These are phyloP conservation scores for Naja naja DNA, from an alignment of 2,113 vertebrate species.

Conservation along the genomic window DNA sequence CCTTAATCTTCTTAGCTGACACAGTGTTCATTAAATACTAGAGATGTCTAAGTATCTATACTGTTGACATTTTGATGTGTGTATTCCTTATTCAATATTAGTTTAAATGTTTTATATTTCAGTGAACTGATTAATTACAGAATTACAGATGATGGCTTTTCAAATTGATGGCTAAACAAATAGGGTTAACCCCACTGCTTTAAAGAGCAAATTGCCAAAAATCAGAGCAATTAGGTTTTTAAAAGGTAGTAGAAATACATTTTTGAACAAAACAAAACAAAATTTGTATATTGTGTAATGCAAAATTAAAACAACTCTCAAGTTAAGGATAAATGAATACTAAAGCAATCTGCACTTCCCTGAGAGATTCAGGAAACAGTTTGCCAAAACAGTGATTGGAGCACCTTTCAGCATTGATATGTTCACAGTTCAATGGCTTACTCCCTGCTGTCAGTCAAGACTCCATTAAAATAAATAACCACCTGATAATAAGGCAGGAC, in stretches of 20 bases:
- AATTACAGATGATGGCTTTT: background rate
- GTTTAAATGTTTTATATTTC: background rate
- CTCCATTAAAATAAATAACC: slow-evolving; percentile 57
- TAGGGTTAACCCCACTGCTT: background rate
- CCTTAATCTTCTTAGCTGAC: background rate
- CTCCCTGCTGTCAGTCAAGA: slow-evolving; percentile 39
- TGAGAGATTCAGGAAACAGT: background rate
- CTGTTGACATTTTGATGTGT: background rate
- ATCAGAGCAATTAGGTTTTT: background rate
- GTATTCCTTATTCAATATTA: background rate
- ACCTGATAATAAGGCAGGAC: slow-evolving; percentile 46
- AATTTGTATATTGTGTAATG: background rate
- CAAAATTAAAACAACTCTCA: background rate
- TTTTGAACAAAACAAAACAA: background rate
- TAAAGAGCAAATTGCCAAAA: slow-evolving; percentile 3
- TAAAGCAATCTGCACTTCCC: background rate
- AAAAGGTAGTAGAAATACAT: background rate
- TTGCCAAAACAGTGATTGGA: slow-evolving; percentile 6
- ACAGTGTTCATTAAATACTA: slow-evolving; percentile 1
- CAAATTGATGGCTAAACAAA: background rate
- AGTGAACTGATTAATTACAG: background rate
- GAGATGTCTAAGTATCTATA: background rate
- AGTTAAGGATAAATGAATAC: background rate
- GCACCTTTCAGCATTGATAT: slow-evolving; percentile 24
- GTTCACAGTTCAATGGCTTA: slow-evolving; percentile 44